These are phyloP conservation scores for human (Homo sapiens) DNA, from an alignment of 2,113 vertebrate species.

Conservation along the genomic window GRCh38 chr5:139780501-139781000, in stretches of 20 bases:
- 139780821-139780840: neutral
- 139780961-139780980: neutral
- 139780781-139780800: neutral
- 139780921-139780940: conserved; percentile 9
- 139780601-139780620: too few relatives aligned
- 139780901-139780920: neutral
- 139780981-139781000: neutral
- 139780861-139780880: neutral
- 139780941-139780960: neutral
- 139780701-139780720: too few relatives aligned
- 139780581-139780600: too few relatives aligned
- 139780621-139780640: too few relatives aligned
- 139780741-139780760: neutral
- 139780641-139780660: too few relatives aligned
- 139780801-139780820: neutral
- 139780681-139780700: too few relatives aligned
- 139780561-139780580: too few relatives aligned
- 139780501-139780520: too few relatives aligned
- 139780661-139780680: too few relatives aligned
- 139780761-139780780: conserved; percentile 20
- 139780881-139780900: neutral
- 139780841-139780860: neutral
- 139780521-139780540: too few relatives aligned
- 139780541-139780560: too few relatives aligned
- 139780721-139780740: too few relatives aligned